Conservation (phyloP, 2,113 vertebrate genomes). For the Python bivittatus region DNA sequence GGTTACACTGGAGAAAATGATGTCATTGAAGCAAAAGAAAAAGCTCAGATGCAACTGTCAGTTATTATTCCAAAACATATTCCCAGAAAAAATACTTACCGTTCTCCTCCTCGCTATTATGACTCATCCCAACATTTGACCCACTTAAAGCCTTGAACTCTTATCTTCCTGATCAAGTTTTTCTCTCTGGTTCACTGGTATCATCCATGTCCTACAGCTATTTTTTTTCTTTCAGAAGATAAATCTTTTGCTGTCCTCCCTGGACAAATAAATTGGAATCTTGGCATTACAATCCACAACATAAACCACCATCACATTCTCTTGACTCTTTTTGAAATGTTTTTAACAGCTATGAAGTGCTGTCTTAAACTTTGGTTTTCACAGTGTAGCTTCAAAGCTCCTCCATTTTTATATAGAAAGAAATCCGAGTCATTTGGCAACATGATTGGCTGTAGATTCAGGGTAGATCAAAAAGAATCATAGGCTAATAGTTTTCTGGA, state of each 20-base stretch:
- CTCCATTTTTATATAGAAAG: not conserved
- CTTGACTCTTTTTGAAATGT: not conserved
- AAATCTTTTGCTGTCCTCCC: slow-evolving; percentile 65
- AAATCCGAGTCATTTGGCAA: not conserved
- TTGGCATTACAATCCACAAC: slow-evolving; percentile 41
- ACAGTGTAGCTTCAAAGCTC: not conserved
- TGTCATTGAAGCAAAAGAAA: not conserved
- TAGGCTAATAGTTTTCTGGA: not conserved
- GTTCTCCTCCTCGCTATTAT: slow-evolving; percentile 46
- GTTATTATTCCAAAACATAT: slow-evolving; percentile 17
- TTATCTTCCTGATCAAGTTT: slow-evolving; percentile 58
- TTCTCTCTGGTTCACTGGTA: slow-evolving; percentile 50
- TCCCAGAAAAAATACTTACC: slow-evolving; percentile 17
- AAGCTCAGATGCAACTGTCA: not conserved
- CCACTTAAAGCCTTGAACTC: slow-evolving; percentile 35
- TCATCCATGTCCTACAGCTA: slow-evolving; percentile 53
- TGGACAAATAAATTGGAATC: slow-evolving; percentile 36
- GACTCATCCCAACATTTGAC: slow-evolving; percentile 44
- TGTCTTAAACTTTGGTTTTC: not conserved
- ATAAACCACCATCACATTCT: slow-evolving; percentile 9
- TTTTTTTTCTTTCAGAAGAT: slow-evolving; percentile 54
- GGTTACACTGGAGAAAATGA: slow-evolving; percentile 2
- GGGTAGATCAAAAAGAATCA: not conserved
- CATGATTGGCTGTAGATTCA: not conserved
- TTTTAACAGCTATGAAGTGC: not conserved